phyloP scores from a whole-genome alignment of 2,888 invertebrate species.

The Colletes collaris region DNA sequence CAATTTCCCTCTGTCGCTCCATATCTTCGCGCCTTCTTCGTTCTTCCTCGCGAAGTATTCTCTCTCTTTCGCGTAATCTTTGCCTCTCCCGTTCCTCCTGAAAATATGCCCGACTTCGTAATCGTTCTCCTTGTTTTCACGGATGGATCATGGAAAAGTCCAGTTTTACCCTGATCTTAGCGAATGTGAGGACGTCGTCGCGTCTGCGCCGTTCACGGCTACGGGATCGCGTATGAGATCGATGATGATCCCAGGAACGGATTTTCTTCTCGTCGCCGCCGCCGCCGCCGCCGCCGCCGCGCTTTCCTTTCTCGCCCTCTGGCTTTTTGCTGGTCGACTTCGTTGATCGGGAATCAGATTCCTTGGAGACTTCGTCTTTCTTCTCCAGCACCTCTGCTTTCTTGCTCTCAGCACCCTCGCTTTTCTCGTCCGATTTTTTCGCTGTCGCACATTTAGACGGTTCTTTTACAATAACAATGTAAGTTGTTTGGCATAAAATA shows the following conservation, averaged over 20 bases:
- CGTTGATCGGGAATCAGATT: slow-evolving; percentile 83
- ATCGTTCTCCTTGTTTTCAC: neutral
- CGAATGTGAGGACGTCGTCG: slow-evolving; percentile 89
- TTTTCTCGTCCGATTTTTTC: slow-evolving; percentile 74
- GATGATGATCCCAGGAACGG: slow-evolving; percentile 80
- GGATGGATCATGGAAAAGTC: neutral
- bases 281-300: slow-evolving; percentile 66
- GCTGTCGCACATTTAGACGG: slow-evolving; percentile 39
- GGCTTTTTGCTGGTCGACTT: slow-evolving; percentile 84
- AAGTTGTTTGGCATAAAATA: too few relatives aligned
- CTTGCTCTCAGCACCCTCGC: slow-evolving; percentile 81
- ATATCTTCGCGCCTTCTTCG: slow-evolving; percentile 91
- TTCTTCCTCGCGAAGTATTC: slow-evolving; percentile 91
- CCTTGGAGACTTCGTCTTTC: slow-evolving; percentile 79
- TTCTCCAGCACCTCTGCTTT: slow-evolving; percentile 82
- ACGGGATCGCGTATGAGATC: slow-evolving; percentile 77
- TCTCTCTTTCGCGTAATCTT: slow-evolving; percentile 90
- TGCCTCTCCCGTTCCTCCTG: slow-evolving; percentile 89
- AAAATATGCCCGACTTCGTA: slow-evolving; percentile 14
- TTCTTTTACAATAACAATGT: slow-evolving; percentile 7
- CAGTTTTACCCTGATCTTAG: slow-evolving; percentile 88
- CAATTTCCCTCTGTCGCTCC: slow-evolving; percentile 90
- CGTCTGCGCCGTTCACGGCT: slow-evolving; percentile 84
- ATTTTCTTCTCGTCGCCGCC: slow-evolving; percentile 78
- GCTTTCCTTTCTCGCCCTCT: slow-evolving; percentile 79